Conservation (phyloP, 2,797 vertebrate genomes). For the Rhinatrema bivittatum region DNA sequence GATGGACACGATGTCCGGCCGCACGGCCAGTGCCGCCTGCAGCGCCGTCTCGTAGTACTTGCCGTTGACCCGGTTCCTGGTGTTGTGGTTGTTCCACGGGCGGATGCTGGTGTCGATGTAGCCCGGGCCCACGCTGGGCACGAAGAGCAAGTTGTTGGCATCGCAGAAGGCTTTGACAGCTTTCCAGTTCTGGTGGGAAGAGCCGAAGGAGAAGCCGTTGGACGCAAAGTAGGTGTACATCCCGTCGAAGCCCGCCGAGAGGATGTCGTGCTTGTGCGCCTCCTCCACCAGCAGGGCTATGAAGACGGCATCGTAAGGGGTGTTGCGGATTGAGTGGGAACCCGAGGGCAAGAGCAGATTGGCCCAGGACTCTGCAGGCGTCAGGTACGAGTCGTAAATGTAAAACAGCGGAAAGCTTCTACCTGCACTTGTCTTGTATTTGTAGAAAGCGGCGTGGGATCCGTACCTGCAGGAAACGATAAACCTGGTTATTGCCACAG, state of each 20-base stretch:
- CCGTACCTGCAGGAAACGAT: constrained; percentile 61
- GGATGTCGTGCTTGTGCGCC: constrained; percentile 75
- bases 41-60: constrained; percentile 80
- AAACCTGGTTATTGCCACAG: background rate
- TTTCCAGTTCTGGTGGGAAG: constrained; percentile 80
- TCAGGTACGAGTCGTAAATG: constrained; percentile 81
- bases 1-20: constrained; percentile 72
- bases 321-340: constrained; percentile 68
- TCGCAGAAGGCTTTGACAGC: constrained; percentile 77
- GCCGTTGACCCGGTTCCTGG: constrained; percentile 80
- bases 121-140: constrained; percentile 78
- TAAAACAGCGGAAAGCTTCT: constrained; percentile 76
- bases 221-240: constrained; percentile 86
- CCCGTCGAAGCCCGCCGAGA: constrained; percentile 71
- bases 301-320: constrained; percentile 69
- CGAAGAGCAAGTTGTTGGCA: constrained; percentile 72
- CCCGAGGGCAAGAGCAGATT: constrained; percentile 67
- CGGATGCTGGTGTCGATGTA: constrained; percentile 78
- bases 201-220: constrained; percentile 84
- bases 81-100: constrained; percentile 87
- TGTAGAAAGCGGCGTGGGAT: constrained; percentile 75
- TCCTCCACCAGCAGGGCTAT: constrained; percentile 76
- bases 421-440: constrained; percentile 67
- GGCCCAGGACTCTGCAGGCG: constrained; percentile 70
- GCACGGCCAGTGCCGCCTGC: constrained; percentile 68